phyloP scores from a whole-genome alignment of 2,797 vertebrate species.

The Mastacembelus armatus region DNA sequence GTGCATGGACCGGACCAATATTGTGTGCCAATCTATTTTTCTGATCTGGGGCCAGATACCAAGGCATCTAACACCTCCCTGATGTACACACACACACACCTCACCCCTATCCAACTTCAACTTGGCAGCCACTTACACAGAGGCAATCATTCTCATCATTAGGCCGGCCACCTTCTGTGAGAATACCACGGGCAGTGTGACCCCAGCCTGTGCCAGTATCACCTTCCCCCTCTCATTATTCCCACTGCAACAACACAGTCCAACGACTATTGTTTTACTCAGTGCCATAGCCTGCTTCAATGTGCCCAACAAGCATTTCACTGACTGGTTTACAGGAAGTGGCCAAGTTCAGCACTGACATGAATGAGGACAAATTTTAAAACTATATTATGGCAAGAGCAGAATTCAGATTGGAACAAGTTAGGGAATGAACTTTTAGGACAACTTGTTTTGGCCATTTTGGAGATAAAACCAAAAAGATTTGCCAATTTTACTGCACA shows the following conservation, averaged over 20 bases:
- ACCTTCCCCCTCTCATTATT: constrained; percentile 40
- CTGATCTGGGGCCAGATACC: constrained; percentile 68
- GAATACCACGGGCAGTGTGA: constrained; percentile 61
- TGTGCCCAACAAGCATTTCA: constrained; percentile 28
- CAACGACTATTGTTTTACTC: constrained; percentile 39
- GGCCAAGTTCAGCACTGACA: constrained; percentile 17
- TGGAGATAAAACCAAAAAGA: not conserved
- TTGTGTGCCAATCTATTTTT: constrained; percentile 63
- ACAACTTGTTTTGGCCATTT: not conserved
- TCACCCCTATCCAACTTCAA: constrained; percentile 43
- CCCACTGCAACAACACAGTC: constrained; percentile 21
- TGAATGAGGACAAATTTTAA: constrained; percentile 3
- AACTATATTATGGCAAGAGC: not conserved
- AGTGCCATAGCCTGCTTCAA: constrained; percentile 11
- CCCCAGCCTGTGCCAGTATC: constrained; percentile 59
- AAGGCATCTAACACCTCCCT: constrained; percentile 43
- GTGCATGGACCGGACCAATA: constrained; percentile 34
- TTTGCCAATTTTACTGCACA: not conserved
- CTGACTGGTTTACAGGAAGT: constrained; percentile 9
- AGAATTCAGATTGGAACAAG: not conserved
- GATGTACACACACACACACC: constrained; percentile 10
- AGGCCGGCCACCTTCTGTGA: constrained; percentile 70
- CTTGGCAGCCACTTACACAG: constrained; percentile 68
- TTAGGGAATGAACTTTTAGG: too few relatives aligned
- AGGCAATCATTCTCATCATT: constrained; percentile 77